Conservation (phyloP, 1,140 invertebrate species). For the Periplaneta americana region DNA sequence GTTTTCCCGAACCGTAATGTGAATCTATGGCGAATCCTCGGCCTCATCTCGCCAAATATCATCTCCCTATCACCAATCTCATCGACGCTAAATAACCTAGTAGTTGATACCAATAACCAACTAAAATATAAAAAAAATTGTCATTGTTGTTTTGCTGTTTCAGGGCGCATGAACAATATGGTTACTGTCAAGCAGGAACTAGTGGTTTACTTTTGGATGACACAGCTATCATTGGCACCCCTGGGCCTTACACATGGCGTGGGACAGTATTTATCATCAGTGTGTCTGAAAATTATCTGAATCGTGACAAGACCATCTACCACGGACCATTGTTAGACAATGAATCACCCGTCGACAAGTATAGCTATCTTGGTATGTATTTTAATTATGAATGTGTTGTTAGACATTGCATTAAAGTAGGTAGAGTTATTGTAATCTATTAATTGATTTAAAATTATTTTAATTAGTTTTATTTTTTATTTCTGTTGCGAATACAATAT, state of each 20-base stretch:
- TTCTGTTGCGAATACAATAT: too few relatives aligned
- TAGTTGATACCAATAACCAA: neutral
- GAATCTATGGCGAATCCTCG: too few relatives aligned
- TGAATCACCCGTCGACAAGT: constrained; percentile 73
- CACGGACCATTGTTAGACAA: constrained; percentile 58
- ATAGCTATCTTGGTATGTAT: constrained; percentile 77
- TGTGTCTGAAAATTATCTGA: constrained; percentile 66
- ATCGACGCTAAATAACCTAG: too few relatives aligned
- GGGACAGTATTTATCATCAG: constrained; percentile 79
- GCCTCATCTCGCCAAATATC: too few relatives aligned
- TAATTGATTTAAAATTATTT: too few relatives aligned
- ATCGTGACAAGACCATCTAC: constrained; percentile 73
- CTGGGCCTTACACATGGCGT: constrained; percentile 82
- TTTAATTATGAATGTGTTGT: too few relatives aligned
- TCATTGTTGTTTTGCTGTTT: constrained; percentile 26
- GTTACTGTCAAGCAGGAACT: constrained; percentile 89
- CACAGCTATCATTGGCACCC: constrained; percentile 75
- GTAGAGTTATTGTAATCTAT: too few relatives aligned
- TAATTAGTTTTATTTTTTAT: too few relatives aligned
- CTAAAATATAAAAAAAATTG: neutral
- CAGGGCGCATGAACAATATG: constrained; percentile 80
- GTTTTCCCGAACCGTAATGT: too few relatives aligned
- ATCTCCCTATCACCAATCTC: too few relatives aligned
- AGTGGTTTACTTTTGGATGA: constrained; percentile 77
- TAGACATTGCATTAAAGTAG: too few relatives aligned